Conservation (phyloP, 2,888 invertebrate species). For the Didymodactylos carnosus region DNA sequence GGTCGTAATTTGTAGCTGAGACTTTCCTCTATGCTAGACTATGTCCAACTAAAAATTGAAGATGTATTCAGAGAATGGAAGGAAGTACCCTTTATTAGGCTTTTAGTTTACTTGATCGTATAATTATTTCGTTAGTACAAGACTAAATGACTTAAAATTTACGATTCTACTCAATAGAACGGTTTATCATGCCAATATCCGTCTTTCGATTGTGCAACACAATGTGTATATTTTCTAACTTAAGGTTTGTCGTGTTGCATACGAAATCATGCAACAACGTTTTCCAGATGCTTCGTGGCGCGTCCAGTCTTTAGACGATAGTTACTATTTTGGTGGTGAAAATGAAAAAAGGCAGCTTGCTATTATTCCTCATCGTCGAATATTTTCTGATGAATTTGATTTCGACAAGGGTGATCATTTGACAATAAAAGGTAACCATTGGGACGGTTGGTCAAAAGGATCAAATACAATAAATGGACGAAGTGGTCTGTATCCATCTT, state of each 20-base stretch:
- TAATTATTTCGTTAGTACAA: too few relatives aligned
- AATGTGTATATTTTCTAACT: too few relatives aligned
- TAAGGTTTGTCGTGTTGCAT: slow-evolving; percentile 80
- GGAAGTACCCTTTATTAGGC: too few relatives aligned
- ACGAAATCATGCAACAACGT: slow-evolving; percentile 73
- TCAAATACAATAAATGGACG: slow-evolving; percentile 60
- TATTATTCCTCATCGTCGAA: background rate
- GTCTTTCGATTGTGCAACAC: too few relatives aligned
- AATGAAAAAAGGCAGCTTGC: slow-evolving; percentile 63
- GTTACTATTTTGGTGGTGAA: slow-evolving; percentile 95
- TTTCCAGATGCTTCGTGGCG: slow-evolving; percentile 43
- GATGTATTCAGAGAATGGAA: too few relatives aligned
- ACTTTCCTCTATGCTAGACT: too few relatives aligned
- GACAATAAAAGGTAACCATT: slow-evolving; percentile 83
- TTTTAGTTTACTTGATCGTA: too few relatives aligned
- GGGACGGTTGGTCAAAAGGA: slow-evolving; percentile 85
- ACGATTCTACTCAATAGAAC: too few relatives aligned
- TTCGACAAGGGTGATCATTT: slow-evolving; percentile 56
- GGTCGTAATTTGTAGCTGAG: too few relatives aligned
- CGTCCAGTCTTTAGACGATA: slow-evolving; percentile 82
- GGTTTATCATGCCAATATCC: too few relatives aligned
- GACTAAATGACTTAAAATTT: too few relatives aligned
- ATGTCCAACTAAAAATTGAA: too few relatives aligned
- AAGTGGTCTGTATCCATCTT: slow-evolving; percentile 38
- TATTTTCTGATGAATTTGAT: slow-evolving; percentile 42